A percentile compares a stretch with the other conserved stretches of the same genome.
These are phyloP conservation scores for Ormyrus nitidulus DNA, from an alignment of 2,888 invertebrate genomes.

Conservation along the genomic window DNA sequence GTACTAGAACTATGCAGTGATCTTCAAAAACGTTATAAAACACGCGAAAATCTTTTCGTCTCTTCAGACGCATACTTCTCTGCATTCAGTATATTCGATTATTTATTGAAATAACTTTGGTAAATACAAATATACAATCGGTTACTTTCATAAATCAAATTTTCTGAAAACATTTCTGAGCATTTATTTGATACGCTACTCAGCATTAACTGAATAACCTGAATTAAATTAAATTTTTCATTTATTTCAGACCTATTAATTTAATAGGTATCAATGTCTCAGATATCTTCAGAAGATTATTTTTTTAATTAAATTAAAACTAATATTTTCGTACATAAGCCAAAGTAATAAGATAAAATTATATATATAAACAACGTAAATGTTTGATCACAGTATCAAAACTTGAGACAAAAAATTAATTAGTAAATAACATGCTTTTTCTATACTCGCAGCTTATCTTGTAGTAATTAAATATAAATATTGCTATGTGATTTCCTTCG, in stretches of 20 bases:
- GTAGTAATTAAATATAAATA: constrained; percentile 46
- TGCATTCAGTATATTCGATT: constrained; percentile 27
- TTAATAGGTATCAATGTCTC: constrained; percentile 12
- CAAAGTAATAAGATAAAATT: constrained; percentile 26
- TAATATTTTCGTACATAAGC: constrained; percentile 26
- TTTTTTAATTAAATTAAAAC: constrained; percentile 25
- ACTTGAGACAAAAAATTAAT: constrained; percentile 39
- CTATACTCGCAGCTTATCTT: constrained; percentile 30
- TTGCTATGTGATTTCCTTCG: constrained; percentile 36
- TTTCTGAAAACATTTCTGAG: constrained; percentile 13
- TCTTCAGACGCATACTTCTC: constrained; percentile 14
- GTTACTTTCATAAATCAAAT: constrained; percentile 7
- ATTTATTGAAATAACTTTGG: constrained; percentile 21
- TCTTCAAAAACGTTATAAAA: constrained; percentile 53
- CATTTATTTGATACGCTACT: neutral
- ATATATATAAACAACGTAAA: constrained; percentile 33
- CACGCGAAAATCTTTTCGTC: constrained; percentile 43
- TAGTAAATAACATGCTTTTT: constrained; percentile 42
- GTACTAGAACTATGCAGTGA: constrained; percentile 62
- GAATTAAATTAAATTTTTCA: neutral
- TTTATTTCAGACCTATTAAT: constrained; percentile 5
- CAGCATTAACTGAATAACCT: neutral
- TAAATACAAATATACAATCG: constrained; percentile 35
- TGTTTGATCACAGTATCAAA: constrained; percentile 45
- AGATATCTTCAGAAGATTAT: constrained; percentile 30